phyloP scores from a whole-genome alignment of 2,888 invertebrate genomes.

The Ormyrus rosae region DNA sequence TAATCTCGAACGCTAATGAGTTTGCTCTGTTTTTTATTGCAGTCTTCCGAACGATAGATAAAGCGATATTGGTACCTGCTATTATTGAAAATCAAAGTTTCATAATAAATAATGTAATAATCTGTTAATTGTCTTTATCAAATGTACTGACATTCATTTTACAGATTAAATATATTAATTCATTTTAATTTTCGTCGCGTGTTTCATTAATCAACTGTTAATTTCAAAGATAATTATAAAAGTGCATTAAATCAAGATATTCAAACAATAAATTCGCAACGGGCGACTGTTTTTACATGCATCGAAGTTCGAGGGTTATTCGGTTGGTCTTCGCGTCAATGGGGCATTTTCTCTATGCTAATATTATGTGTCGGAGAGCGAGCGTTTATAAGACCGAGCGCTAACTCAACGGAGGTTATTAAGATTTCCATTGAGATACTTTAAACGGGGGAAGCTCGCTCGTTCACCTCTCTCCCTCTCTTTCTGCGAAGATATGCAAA shows the following conservation, averaged over 20 bases:
- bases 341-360: slow-evolving; percentile 52
- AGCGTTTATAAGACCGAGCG: slow-evolving; percentile 20
- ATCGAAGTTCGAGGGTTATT: not conserved
- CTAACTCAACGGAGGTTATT: slow-evolving; percentile 51
- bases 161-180: too few species aligned
- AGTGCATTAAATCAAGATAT: slow-evolving; percentile 52
- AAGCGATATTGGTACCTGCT: too few species aligned
- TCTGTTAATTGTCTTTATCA: too few species aligned
- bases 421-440: slow-evolving; percentile 56
- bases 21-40: not conserved
- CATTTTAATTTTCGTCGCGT: too few species aligned
- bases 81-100: too few species aligned
- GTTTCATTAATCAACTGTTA: slow-evolving; percentile 1
- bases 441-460: slow-evolving; percentile 44
- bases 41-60: not conserved
- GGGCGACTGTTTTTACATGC: not conserved
- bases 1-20: slow-evolving; percentile 24
- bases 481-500: slow-evolving; percentile 9
- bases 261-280: slow-evolving; percentile 49
- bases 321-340: slow-evolving; percentile 4
- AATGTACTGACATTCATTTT: too few species aligned
- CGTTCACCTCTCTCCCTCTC: slow-evolving; percentile 2
- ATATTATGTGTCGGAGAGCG: slow-evolving; percentile 37
- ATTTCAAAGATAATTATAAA: not conserved
- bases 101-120: too few species aligned